Base-by-base conservation (phyloP, 2,113 vertebrate species). In the Rhinolophus ferrumequinum region DNA sequence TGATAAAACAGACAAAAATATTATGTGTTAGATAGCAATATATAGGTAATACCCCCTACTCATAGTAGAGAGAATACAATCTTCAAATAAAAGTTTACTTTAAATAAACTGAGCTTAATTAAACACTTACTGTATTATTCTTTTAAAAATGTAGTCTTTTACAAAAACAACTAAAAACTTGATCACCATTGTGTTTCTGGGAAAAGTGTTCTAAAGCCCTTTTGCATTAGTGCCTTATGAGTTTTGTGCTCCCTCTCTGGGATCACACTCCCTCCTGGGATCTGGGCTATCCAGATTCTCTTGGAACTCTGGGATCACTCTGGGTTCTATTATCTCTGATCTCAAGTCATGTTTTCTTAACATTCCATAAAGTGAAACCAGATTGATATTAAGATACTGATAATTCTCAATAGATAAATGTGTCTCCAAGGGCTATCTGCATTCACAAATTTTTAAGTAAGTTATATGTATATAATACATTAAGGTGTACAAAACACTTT, bases 401-500 rank as follows among this genome's bases (percentile, higher is more conserved):
- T 69, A 50, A 26, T 3, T 50, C 14, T 73, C 66, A 44, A 58
- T 35, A 62, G 15, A 76, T 50, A 72, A 80, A 35, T 95, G 10
- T 28, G 3, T 75, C 28, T 72, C 24, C 6, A 50, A 72, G 18
- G 28, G 30, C 8, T 41, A 66, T 30, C n/a, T 24, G 24, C 5
- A 92, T 69, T 93, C 66, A 80, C 8, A 33, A 83, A 60, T 47
- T 58, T 58, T 90, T 94, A 60, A n/a, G 47, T 60, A 89, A 85
- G 24, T 70, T 92, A n/a, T 4, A 54, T 72, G 86, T 95, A 62
- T 60, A 35, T 83, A 91, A 75, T 47, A 22, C n/a, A 67, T 66
- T 66, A 84, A 90, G 11, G 24, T 91, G 81, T 84, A 66, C 5
- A 82, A 67, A 82, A 82, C 87, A 35, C 5, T 41, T 82, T 67